phyloP scores from a whole-genome alignment of 2,888 invertebrate genomes.

The Gerris lacustris region DNA sequence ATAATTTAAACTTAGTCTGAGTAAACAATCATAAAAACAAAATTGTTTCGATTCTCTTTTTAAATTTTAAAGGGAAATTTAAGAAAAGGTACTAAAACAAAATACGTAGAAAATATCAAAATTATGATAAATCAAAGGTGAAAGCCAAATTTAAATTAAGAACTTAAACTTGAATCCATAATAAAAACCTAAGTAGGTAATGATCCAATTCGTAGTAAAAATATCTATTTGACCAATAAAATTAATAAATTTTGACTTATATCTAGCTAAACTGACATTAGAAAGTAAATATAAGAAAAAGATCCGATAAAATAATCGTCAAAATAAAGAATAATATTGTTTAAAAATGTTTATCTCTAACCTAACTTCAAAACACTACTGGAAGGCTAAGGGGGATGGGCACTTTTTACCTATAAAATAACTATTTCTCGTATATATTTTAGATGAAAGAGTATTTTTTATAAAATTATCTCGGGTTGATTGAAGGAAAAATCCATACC shows the following conservation, averaged over 20 bases:
- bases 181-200: background rate
- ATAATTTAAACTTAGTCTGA: too few species aligned
- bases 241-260: background rate
- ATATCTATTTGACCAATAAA: background rate
- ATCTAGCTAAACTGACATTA: background rate
- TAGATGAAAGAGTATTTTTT: background rate
- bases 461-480: background rate
- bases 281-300: background rate
- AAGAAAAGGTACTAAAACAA: too few species aligned
- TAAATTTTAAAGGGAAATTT: too few species aligned
- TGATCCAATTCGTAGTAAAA: background rate
- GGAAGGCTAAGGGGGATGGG: conserved; percentile 12
- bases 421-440: background rate
- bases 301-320: background rate
- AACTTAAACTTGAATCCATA: too few species aligned
- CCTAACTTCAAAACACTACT: conserved; percentile 8
- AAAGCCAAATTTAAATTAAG: too few species aligned
- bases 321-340: background rate
- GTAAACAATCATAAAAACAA: too few species aligned
- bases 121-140: too few species aligned
- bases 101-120: too few species aligned
- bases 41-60: too few species aligned
- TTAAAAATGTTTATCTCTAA: conserved; percentile 8
- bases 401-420: conserved; percentile 5
- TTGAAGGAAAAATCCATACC: conserved; percentile 45